Evolutionary conservation across 2,797 vertebrate genomes (phyloP).

Genomic region (Anabas testudineus): DNA sequence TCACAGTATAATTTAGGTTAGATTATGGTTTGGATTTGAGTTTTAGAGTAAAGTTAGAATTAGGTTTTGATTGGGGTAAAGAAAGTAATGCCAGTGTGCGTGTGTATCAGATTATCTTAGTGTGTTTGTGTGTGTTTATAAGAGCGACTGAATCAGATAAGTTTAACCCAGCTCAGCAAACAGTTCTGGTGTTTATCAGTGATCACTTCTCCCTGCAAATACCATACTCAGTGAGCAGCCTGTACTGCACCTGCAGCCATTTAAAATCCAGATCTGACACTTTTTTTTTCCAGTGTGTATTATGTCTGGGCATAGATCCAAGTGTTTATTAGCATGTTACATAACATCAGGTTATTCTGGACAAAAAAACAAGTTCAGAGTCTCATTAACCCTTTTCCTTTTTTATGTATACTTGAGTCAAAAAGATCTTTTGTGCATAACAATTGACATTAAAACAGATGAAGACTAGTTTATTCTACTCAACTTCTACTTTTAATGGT

Average conservation of each 20-base stretch:
- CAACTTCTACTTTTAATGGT: background rate
- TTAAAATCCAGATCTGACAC: constrained; percentile 20
- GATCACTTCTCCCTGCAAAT: constrained; percentile 11
- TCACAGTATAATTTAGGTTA: constrained; percentile 10
- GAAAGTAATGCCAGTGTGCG: constrained; percentile 3
- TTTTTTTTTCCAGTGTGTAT: constrained; percentile 2
- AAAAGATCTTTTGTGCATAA: background rate
- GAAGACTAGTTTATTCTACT: too few species aligned
- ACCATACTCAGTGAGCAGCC: background rate
- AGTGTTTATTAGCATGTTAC: constrained; percentile 24
- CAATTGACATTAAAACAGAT: background rate
- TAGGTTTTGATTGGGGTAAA: background rate
- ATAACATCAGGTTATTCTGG: constrained; percentile 28
- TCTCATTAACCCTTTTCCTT: background rate
- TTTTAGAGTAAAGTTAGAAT: constrained; percentile 7
- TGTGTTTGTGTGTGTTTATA: background rate
- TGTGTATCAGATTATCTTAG: background rate
- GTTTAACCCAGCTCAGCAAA: constrained; percentile 6
- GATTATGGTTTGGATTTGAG: constrained; percentile 8
- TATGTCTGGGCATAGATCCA: constrained; percentile 14
- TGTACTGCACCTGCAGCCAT: constrained; percentile 28
- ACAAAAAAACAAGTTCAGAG: background rate
- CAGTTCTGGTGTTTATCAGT: constrained; percentile 13
- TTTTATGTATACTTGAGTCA: background rate
- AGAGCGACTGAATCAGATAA: constrained; percentile 8